A percentile compares a stretch with the other conserved stretches of the same genome.
Conservation (phyloP, 2,113 vertebrate genomes). For the Anarrhichthys ocellatus region DNA sequence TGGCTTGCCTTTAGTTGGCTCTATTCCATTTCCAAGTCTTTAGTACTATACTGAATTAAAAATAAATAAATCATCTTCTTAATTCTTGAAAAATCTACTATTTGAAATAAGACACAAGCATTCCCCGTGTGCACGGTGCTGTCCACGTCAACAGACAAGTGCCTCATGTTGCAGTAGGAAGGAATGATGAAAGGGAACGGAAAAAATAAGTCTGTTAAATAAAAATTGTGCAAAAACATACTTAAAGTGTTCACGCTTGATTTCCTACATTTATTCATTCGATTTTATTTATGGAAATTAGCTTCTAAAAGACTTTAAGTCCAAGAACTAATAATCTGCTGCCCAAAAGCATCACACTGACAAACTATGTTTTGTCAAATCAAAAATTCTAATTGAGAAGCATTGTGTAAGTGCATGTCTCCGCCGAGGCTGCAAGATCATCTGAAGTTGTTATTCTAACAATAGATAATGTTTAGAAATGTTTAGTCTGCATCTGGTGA, state of each 20-base stretch:
- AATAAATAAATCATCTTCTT: not conserved
- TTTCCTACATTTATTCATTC: not conserved
- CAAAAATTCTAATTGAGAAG: conserved; percentile 3
- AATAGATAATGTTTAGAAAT: conserved; percentile 4
- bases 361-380: conserved; percentile 2
- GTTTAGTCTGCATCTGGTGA: conserved; percentile 8
- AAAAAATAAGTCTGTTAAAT: too few species aligned
- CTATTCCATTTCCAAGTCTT: not conserved
- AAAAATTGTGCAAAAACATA: not conserved
- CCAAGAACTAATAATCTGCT: not conserved
- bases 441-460: not conserved
- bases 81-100: not conserved
- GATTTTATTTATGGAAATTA: not conserved
- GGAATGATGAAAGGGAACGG: too few species aligned
- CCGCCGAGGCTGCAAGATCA: not conserved
- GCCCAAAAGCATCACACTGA: conserved; percentile 10
- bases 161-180: conserved; percentile 73
- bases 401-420: not conserved
- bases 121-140: conserved; percentile 19
- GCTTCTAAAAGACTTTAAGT: not conserved
- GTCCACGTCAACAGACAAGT: conserved; percentile 68
- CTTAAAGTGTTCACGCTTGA: not conserved
- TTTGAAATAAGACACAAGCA: conserved; percentile 1
- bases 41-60: not conserved
- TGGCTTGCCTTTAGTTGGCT: not conserved